Conservation (phyloP, 2,797 vertebrate species). For the Myripristis jacobus region DNA sequence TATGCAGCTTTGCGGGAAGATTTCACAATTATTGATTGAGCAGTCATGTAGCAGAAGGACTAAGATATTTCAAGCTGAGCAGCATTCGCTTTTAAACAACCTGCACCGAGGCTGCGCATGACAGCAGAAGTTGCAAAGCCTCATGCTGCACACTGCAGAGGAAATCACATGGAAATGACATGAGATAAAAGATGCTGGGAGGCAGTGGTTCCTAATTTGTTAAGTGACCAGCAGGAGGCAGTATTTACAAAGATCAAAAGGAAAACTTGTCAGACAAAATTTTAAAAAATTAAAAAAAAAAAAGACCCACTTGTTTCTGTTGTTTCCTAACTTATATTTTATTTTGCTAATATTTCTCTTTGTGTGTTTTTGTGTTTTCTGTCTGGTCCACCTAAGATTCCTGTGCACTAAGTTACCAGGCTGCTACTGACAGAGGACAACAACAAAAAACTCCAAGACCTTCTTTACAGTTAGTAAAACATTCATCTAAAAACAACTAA, state of each 20-base stretch:
- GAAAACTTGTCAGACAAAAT: not conserved
- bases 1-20: conserved; percentile 9
- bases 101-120: not conserved
- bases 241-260: conserved; percentile 44
- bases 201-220: not conserved
- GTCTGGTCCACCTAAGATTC: not conserved
- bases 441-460: not conserved
- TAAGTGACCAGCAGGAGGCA: conserved; percentile 72
- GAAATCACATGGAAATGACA: not conserved
- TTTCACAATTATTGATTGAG: conserved; percentile 40
- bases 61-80: conserved; percentile 20
- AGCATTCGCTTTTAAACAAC: conserved; percentile 19
- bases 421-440: not conserved
- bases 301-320: not conserved
- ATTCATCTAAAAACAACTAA: too few relatives aligned
- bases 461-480: too few relatives aligned
- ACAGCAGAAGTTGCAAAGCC: conserved; percentile 15
- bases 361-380: not conserved
- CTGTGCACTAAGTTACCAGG: not conserved
- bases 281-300: too few relatives aligned
- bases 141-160: conserved; percentile 18
- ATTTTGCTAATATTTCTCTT: not conserved
- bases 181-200: conserved; percentile 24
- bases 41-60: not conserved
- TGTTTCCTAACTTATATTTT: conserved; percentile 6